phyloP scores from a whole-genome alignment of 2,113 vertebrate genomes.

The Carlito syrichta region DNA sequence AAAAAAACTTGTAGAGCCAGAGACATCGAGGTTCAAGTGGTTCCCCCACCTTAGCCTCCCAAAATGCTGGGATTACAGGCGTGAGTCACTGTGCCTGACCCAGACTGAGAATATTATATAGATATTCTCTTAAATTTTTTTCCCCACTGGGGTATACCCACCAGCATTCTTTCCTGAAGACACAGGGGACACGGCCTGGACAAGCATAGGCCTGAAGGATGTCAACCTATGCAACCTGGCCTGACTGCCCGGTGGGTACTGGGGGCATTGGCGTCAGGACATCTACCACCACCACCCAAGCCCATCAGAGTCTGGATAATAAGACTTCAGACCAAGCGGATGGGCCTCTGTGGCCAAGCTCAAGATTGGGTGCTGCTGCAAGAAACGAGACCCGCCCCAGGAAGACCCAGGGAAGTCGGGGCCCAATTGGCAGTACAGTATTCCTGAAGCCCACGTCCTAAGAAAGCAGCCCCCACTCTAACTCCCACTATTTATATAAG shows the following conservation, averaged over 20 bases:
- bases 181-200: too few species aligned
- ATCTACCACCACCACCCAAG: background rate
- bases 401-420: background rate
- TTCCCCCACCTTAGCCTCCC: too few species aligned
- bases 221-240: too few species aligned
- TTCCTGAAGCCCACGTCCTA: too few species aligned
- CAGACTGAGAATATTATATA: background rate
- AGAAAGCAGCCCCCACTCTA: background rate
- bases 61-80: too few species aligned
- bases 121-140: background rate
- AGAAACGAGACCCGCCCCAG: rapidly evolving
- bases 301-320: too few species aligned
- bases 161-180: background rate
- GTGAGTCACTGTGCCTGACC: too few species aligned
- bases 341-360: background rate
- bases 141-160: background rate
- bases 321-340: background rate
- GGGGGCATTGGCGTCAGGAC: background rate
- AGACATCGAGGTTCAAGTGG: too few species aligned
- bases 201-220: rapidly evolving
- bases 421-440: background rate
- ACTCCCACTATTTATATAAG: background rate
- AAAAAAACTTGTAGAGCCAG: too few species aligned
- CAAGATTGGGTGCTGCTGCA: background rate
- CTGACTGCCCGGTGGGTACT: too few species aligned